phyloP scores from a whole-genome alignment of 2,113 vertebrate species.

The Chamaetylas fuelleborni region DNA sequence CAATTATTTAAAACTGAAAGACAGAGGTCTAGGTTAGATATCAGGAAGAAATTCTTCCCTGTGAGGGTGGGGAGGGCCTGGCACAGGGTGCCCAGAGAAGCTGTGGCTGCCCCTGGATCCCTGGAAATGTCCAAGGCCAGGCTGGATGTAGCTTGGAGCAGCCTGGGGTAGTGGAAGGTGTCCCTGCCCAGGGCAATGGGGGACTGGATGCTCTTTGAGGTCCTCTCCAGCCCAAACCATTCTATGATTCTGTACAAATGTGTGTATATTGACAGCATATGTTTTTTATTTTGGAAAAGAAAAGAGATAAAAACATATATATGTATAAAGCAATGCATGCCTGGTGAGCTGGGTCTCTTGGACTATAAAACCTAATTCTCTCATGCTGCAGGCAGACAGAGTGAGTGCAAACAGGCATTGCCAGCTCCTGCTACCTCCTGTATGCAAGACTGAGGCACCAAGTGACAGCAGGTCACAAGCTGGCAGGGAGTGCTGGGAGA shows the following conservation, averaged over 20 bases:
- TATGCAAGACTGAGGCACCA: background rate
- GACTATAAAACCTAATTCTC: background rate
- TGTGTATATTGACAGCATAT: background rate
- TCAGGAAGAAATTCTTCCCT: background rate
- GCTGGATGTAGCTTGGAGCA: accelerated
- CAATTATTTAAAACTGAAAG: background rate
- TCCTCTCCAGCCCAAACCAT: background rate
- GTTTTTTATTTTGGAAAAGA: background rate
- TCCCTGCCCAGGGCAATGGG: background rate
- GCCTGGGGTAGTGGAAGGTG: accelerated
- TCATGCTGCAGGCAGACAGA: background rate
- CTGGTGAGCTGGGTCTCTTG: background rate
- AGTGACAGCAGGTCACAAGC: background rate
- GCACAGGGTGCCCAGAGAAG: background rate
- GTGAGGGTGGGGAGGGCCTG: accelerated
- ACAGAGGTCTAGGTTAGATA: background rate
- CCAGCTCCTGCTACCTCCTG: background rate
- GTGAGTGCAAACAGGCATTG: background rate
- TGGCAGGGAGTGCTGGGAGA: background rate
- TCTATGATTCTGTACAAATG: background rate
- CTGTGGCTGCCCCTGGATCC: background rate
- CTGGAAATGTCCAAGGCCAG: background rate
- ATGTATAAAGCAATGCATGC: background rate
- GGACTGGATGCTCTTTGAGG: background rate
- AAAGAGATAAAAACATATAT: background rate